These are phyloP conservation scores for Dryoscopus gambensis DNA, from an alignment of 2,113 vertebrate species.

Conservation along the genomic window DNA sequence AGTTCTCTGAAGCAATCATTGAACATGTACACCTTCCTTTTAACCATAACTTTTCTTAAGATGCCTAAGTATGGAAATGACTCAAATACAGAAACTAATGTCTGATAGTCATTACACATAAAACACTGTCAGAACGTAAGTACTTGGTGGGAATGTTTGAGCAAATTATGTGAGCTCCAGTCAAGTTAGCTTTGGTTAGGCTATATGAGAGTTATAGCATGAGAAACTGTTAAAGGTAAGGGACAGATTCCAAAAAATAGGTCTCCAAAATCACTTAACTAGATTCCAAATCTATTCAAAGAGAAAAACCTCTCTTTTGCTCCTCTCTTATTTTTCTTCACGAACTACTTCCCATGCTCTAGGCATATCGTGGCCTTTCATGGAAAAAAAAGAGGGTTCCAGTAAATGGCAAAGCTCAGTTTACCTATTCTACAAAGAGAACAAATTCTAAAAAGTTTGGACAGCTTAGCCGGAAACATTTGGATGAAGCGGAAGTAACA, in stretches of 20 bases:
- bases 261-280: background rate
- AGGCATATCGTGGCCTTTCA: background rate
- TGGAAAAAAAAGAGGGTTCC: background rate
- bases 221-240: background rate
- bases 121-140: background rate
- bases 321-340: background rate
- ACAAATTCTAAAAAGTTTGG: background rate
- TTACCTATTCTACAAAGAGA: background rate
- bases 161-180: background rate
- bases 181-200: background rate
- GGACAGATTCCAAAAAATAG: no score
- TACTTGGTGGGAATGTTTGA: background rate
- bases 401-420: background rate
- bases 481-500: background rate
- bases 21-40: background rate
- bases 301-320: rapidly evolving
- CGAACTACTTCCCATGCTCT: background rate
- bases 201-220: background rate
- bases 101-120: background rate
- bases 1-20: background rate
- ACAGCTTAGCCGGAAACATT: background rate
- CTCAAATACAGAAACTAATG: background rate
- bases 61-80: background rate
- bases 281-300: background rate
- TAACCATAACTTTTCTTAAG: background rate